Base-by-base conservation (phyloP, 2,113 vertebrate genomes). In the Synodontis membranacea region DNA sequence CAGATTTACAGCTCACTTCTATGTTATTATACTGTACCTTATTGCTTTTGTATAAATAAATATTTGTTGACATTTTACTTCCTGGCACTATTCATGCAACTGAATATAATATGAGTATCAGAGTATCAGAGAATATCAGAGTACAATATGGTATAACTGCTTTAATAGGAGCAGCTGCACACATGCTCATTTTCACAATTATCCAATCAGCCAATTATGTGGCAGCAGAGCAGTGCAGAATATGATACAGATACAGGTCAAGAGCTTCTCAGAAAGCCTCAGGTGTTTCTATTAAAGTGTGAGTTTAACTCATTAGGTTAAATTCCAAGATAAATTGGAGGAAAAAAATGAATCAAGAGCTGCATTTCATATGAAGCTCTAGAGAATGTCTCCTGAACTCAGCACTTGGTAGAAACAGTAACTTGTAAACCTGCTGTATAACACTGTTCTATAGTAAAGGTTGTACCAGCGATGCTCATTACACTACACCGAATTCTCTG, bases 241-340 rank as follows among this genome's bases (percentile, higher is more conserved):
- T 54, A 39, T 37, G 31, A 80, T 25, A 4, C 50, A 25, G 50
- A 56, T 80, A 56, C 50, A 23, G 50, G 19, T 56, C 50, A 54
- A 80, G 31, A 56, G 19, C 31, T 56, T 56, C 17, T 37, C 50
- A 37, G 21, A 80, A 54, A 80, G 52, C 52, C 34, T 58, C 78
- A 80, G 78, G 78, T 58, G 52, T 58, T 80, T 34, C 34, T 80
- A 80, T 80, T 80, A 80, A 80, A 80, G 25, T 39, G 31, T 56
- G 50, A 58, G 34, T 58, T 80, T 56, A 42, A 21, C 52, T 28
- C 4, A 56, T 80, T 80, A 58, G 48, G 17, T 54, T 79, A 79
- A 50, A 79, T 37, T 54, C 31, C 19, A 11, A 8, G 21, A 54
- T 39, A 28, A 76, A 28, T 58, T 80, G 52, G 34, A 2, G 9